A percentile compares a stretch with the other conserved stretches of the same genome.
Evolutionary conservation across 2,113 vertebrate genomes (phyloP).

Genomic region (Gopherus flavomarginatus): DNA sequence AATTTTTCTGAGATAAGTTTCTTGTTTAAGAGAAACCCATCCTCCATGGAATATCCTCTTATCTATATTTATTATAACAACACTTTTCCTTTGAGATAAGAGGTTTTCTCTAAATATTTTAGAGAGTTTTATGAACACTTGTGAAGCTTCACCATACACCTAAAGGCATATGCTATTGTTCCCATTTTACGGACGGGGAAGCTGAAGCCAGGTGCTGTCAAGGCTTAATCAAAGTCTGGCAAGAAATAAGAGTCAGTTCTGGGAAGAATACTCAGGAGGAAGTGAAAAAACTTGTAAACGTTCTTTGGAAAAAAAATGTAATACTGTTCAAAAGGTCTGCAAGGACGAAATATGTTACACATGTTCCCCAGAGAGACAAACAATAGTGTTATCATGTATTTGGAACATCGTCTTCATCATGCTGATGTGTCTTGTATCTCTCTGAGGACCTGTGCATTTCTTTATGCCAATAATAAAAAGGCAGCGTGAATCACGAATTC

Average conservation of each 20-base stretch:
- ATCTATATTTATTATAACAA: not conserved
- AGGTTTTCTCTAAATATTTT: not conserved
- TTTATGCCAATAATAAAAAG: not conserved
- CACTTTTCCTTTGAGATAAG: not conserved
- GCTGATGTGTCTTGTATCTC: slow-evolving; percentile 8
- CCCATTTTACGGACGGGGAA: not conserved
- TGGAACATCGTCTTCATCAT: slow-evolving; percentile 12
- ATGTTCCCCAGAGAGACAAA: not conserved
- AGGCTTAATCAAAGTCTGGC: not conserved
- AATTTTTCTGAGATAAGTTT: not conserved
- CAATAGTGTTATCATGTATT: not conserved
- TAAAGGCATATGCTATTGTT: not conserved
- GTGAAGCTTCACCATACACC: not conserved
- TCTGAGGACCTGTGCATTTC: not conserved
- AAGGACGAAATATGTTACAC: not conserved
- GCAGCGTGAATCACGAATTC: not conserved
- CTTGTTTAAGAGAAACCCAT: not conserved
- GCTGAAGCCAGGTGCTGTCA: not conserved
- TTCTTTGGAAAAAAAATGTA: not conserved
- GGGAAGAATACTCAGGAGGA: not conserved
- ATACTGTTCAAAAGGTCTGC: not conserved
- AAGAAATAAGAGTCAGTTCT: not conserved
- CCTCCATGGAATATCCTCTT: not conserved
- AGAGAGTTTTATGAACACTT: not conserved
- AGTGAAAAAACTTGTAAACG: not conserved